Base-by-base conservation (phyloP, 2,113 vertebrate species). In the Platysteira castanea region DNA sequence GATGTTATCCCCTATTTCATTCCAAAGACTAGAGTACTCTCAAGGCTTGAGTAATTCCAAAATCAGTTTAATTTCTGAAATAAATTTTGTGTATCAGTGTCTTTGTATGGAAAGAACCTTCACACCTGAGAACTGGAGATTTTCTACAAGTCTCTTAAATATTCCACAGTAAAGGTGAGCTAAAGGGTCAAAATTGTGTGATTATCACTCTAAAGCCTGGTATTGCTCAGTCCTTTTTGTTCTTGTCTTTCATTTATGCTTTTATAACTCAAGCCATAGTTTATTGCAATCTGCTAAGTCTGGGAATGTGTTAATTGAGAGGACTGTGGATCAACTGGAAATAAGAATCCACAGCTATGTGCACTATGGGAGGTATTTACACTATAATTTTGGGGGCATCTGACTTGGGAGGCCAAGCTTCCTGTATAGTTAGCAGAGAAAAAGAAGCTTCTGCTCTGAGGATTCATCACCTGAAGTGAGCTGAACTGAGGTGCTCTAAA, bases 261-360 rank as follows among this genome's bases (percentile, higher is more conserved):
- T 92, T 86, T 88, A 39, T 79, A 86, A 68, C 64, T 76, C 71
- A 74, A 61, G 26, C 54, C 12, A 0, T 87, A 53, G 65, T 79
- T 94, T 46, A 63, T 87, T 13, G 74, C 53, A 57, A 13, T 74
- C 83, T 93, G 39, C n/a, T n/a, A n/a, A 33, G 3, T 63, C 53
- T 73, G 60, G 10, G 54, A 87, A 79, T 79, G 47, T 97, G 77
- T 80, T 89, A 91, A 77, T 84, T 91, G 91, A 50, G 47, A 92
- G 84, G 57, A 42, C 44, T 67, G 21, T 17, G 73, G 91, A 42
- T 93, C 84, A 94, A 78, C 42, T 81, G 42, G 33, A 93, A 89
- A 63, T 70, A 50, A 81, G 50, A 95, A 81, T 81, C 56, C 56
- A 54, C 64, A 89, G 56, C 73, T 59, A 15, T 63, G 19, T 74